Base-by-base conservation (phyloP, 2,113 vertebrate species). In the Myotis davidii region DNA sequence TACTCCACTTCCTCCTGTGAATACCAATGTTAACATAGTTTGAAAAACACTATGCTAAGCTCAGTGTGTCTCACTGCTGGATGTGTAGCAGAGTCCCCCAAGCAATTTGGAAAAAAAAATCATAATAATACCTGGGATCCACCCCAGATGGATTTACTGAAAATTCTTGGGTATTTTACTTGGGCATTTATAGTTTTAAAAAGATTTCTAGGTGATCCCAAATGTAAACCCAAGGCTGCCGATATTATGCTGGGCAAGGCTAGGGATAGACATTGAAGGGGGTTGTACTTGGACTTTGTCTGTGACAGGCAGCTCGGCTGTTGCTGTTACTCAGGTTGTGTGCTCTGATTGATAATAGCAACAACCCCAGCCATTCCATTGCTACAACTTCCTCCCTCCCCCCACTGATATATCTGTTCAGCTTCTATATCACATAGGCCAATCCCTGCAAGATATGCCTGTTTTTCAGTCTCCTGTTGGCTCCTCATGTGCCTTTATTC, bases 121-220 rank as follows among this genome's bases (percentile, higher is more conserved):
- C 16, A 20, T 12, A 20, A 23, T 5, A 69, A 27, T 70, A 88
- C 10, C 48, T 72, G 34, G n/a, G 14, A 65, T 25, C 29, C 11
- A 78, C 3, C 6, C 9, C 13, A 89, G 39, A n/a, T 84, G 11
- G 50, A 73, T 54, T 79, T 42, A 34, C 42, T 83, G 90, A 81
- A 65, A 86, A 93, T 79, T 94, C 18, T 70, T 78, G 13, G 29
- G 45, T 78, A 32, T 90, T 81, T 94, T 90, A 37, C 23, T 70
- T 3, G 37, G 56, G 50, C 5, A 45, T 67, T 92, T 81, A 34
- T 70, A 88, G 73, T 61, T 92, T 89, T 56, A 90, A 74, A 84
- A 78, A 84, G 6, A 21, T 90, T 78, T 27, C 37, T 37, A 34
- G 21, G 23, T 89, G 81, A 76, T 83, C 82, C 20, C 70, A 73